Base-by-base conservation (phyloP, 2,797 vertebrate species). In the Brachymystax lenok region DNA sequence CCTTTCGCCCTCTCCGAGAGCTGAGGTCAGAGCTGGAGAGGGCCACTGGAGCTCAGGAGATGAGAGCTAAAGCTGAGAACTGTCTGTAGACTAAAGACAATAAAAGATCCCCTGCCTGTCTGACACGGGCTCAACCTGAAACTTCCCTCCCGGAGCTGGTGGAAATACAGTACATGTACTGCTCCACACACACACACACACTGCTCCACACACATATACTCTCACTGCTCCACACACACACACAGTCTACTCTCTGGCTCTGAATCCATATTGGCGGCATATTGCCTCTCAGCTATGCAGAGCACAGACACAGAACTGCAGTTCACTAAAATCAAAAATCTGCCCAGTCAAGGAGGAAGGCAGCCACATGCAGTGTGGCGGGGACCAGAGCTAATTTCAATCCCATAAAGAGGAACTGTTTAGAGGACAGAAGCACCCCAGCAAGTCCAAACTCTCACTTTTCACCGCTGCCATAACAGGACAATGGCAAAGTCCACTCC, bases 11-110 rank as follows among this genome's bases (percentile, higher is more conserved):
- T 83, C 74, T 73, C 27, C 8, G 17, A 79, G 54, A 83, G 82
- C 75, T 87, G 77, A 86, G 83, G 80, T 83, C 80, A 78, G 85
- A 80, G 76, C 83, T 84, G 84, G 88, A 83, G 67, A 4, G 73
- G 73, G 83, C 84, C 77, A 77, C 80, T 27, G 70, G 66, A 83
- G 69, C 77, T 74, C 78, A 76, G 66, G 74, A 68, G 40, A 46
- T 46, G 40, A 13, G 74, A 68, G 30, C 75, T 79, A 59, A 17
- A 84, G 86, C 87, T 88, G 83, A 84, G 10, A 59, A 72, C 76
- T 79, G 77, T 71, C 19, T 56, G 72, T 69, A 82, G 79, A 74
- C 79, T 77, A n/a, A 61, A 75, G 59, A 80, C 69, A 80, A 83
- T 30, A 70, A 69, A 74, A 63, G 61, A 76, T 68, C 75, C 35